phyloP scores from a whole-genome alignment of 2,113 vertebrate species.

The Eulacestoma nigropectus region DNA sequence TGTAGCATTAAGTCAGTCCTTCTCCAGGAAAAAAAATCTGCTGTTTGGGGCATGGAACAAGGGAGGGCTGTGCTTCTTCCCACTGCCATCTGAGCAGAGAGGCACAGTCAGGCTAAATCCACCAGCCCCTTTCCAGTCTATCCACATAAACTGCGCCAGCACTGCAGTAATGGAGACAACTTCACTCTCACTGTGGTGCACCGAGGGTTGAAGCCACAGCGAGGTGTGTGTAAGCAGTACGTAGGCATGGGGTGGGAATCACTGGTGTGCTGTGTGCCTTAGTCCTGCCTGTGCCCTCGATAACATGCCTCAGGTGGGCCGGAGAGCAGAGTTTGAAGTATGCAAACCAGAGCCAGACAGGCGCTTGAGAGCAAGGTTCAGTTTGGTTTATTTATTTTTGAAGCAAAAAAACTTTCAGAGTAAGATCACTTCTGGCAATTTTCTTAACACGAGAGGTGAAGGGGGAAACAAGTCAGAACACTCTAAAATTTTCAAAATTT shows the following conservation, averaged over 20 bases:
- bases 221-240: background rate
- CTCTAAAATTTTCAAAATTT: background rate
- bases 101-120: background rate
- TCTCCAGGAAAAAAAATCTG: background rate
- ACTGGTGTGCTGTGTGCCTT: background rate
- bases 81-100: background rate
- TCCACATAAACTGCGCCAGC: background rate
- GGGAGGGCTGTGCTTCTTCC: background rate
- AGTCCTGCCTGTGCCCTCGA: background rate
- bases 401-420: background rate
- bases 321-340: background rate
- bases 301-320: background rate
- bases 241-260: background rate
- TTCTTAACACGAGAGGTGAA: background rate
- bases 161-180: background rate
- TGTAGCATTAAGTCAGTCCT: background rate
- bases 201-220: rapidly evolving
- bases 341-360: background rate
- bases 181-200: background rate
- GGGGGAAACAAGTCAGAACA: background rate
- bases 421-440: background rate
- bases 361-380: background rate
- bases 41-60: background rate
- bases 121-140: background rate
- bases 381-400: background rate